Evolutionary conservation across 2,888 invertebrate species (phyloP), one percentile per base, ranked within the genome.

Genomic region (Apamea epomidion): DNA sequence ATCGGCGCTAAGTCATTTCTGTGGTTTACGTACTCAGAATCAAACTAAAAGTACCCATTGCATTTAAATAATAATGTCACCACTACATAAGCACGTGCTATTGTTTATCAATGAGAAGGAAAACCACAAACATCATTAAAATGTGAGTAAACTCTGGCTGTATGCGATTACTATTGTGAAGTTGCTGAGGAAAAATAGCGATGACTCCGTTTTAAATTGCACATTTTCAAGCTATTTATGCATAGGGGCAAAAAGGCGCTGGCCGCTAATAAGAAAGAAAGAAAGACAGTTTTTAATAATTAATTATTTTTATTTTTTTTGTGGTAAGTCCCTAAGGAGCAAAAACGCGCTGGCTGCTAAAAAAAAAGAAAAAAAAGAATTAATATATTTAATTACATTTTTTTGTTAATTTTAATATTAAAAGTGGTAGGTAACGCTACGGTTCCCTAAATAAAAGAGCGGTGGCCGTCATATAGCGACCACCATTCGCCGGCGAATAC

Each of bases 61-160:
- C 1, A 37, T 48, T 48, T 4, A 8, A 60, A 48, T 42, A 68
- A 48, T 37, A 62, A n/a, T 45, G 16, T 0, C 68, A 78, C 4
- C 62, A 73, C 45, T 72, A 18, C 42, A 5, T 51, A 12, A 18
- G 72, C 83, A 73, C 68, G 64, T 60, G 82, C 70, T 67, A n/a
- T 51, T 67, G 37, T 60, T 76, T 82, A 82, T 71, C 51, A 60
- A 76, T 51, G 7, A 25, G 25, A 51, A 71, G 81, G 82, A 81
- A 81, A 82, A 81, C 82, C 82, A 32, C 76, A 76, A 82, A 76
- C 42, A 42, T 67, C 12, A 60, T 74, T 45, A 68, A 42, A 12
- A 60, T 25, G 12, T 70, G 29, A 64, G 29, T 48, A 18, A 45
- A 74, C n/a, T 45, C 21, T 29, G 18, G 68, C 6, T 54, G 21